Base-by-base conservation (phyloP, 2,888 invertebrate species). In the Drosophila pegasa region DNA sequence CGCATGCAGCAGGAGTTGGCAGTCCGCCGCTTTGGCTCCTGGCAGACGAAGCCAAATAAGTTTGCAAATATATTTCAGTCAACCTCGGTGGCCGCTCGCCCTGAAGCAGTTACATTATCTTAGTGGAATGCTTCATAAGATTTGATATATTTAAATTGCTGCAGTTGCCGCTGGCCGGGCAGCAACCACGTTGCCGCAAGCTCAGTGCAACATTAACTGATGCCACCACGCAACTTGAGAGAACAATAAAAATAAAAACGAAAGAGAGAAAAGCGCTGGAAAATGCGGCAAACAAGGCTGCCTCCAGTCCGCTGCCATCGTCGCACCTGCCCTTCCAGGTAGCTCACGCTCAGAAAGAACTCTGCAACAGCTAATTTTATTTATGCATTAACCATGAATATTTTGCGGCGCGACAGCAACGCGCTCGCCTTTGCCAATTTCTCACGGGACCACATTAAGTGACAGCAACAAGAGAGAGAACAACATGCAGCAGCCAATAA, bases 371-470 rank as follows among this genome's bases (percentile, higher is more conserved):
- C 72, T 64, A 71, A 78, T 69, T 80, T 65, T 61, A 63, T 80
- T 78, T 78, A 72, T 68, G 72, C 71, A 80, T 78, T 76, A 76
- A 76, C 72, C 63, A 51, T 55, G 64, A 50, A 60, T 72, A 54
- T 45, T 71, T 62, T 61, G 65, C 29, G 54, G 57, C 51, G 45
- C 38, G 27, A 33, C 20, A 41, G 47, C 40, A n/a, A 6, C 18
- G 14, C 10, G 14, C 35, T 20, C 29, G 16, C 31, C 33, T 50
- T 63, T 50, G 27, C 38, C 67, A 29, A 48, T 62, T 56, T 62
- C 29, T 40, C 47, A 22, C 37, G 37, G 48, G 45, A 33, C 40
- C 18, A 41, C 18, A 52, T 52, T 52, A 41, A 45, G 43, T 45
- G 18, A 8, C 2, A 47, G 2, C 9, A 18, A 12, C 12, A 40